Percentiles rank a stretch among this genome's conserved stretches.
These are phyloP conservation scores for Sycophila texana DNA, from an alignment of 2,888 invertebrate species.

Conservation along the genomic window DNA sequence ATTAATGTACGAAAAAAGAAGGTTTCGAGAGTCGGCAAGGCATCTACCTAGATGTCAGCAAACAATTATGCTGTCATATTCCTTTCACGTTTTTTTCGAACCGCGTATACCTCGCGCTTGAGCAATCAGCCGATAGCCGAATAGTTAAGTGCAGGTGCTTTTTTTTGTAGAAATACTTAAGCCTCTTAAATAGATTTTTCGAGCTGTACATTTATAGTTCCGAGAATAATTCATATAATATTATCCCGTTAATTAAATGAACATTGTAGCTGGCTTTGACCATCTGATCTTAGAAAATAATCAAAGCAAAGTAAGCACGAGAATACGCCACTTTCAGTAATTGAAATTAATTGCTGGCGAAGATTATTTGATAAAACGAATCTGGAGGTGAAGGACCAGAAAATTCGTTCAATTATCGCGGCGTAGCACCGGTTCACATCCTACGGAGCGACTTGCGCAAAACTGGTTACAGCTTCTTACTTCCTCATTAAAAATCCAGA, in stretches of 20 bases:
- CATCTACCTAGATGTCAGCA: not conserved
- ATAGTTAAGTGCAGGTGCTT: slow-evolving; percentile 7
- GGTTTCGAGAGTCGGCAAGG: slow-evolving; percentile 1
- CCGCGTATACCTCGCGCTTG: not conserved
- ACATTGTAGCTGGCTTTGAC: too few species aligned
- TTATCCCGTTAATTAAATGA: too few species aligned
- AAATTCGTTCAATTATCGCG: slow-evolving; percentile 28
- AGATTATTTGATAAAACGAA: slow-evolving; percentile 4
- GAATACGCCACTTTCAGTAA: not conserved
- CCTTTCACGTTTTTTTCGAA: slow-evolving; percentile 9
- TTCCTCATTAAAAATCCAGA: slow-evolving; percentile 21
- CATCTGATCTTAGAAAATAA: too few species aligned
- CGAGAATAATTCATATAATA: too few species aligned
- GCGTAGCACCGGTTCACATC: not conserved
- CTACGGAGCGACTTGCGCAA: not conserved
- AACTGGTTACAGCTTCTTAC: slow-evolving; percentile 23
- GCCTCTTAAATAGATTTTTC: too few species aligned
- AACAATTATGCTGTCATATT: slow-evolving; percentile 37
- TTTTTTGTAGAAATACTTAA: not conserved
- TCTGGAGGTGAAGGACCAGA: not conserved
- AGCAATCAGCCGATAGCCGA: slow-evolving; percentile 12
- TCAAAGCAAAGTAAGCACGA: too few species aligned
- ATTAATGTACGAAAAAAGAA: not conserved
- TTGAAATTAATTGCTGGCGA: slow-evolving; percentile 18
- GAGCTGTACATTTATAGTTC: too few species aligned